Base-by-base conservation (phyloP, 2,797 vertebrate genomes). In the Cuculus canorus region DNA sequence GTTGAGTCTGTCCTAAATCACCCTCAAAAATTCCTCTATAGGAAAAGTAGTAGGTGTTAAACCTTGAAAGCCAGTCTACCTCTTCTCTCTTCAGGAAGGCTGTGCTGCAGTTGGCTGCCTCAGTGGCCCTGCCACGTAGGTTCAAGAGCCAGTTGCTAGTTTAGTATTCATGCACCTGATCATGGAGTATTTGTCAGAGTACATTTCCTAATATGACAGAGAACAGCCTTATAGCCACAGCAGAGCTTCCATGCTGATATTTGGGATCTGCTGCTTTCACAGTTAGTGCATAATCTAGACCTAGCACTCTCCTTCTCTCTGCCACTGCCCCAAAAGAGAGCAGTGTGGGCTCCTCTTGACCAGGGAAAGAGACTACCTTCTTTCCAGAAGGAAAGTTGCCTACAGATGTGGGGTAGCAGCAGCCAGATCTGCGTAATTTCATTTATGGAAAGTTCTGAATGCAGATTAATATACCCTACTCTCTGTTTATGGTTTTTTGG, bases 391-490 rank as follows among this genome's bases (percentile, higher is more conserved):
- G 48, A 85, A 47, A 33, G 47, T n/a, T 96, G 45, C 86, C 91
- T 76, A 10, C 53, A 94, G 81, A 35, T 92, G 86, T 83, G 53
- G 94, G 28, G 43, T 28, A 41, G 79, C 80, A 90, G 45, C 88
- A 96, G 79, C 48, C 35, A 77, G 61, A 63, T 23, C 39, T 89
- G 48, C 64, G 86, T 89, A 6, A 35, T 95, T 87, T 70, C 79
- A 53, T 83, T 65, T 37, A 30, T 72, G 37, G 5, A 57, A 61
- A 86, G 57, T 83, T 70, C 9, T 53, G 63, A 78, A 81, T 90
- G 85, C 82, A 93, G 76, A 85, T 89, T 88, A 82, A 69, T 75
- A 80, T 64, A 37, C 63, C 52, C 30, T 93, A 56, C 39, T 73
- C 32, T 68, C 14, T 66, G 61, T 79, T 76, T 73, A 35, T 53